These are phyloP conservation scores for Lasioglossum villosulum DNA, from an alignment of 2,888 invertebrate genomes.

Conservation along the genomic window DNA sequence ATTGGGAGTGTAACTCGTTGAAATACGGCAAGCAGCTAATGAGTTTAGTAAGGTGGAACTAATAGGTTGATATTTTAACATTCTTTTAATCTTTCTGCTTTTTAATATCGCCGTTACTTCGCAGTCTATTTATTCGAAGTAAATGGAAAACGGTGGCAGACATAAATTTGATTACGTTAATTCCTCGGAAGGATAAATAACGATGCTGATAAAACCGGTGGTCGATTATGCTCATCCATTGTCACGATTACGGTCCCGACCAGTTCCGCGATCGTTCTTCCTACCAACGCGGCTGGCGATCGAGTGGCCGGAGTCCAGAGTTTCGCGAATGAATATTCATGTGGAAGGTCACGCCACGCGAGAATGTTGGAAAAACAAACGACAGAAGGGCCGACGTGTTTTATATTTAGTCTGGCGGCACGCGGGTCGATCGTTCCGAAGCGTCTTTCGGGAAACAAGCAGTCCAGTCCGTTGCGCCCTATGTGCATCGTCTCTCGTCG, in stretches of 20 bases:
- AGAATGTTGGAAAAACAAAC: too few species aligned
- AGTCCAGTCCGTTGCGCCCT: neutral
- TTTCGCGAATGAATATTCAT: neutral
- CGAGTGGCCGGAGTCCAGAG: neutral
- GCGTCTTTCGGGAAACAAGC: constrained; percentile 39
- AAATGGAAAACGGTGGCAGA: neutral
- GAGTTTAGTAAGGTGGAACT: too few species aligned
- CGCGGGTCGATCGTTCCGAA: constrained; percentile 26
- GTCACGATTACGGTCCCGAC: neutral
- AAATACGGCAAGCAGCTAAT: too few species aligned
- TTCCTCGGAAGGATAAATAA: neutral
- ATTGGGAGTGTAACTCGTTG: too few species aligned
- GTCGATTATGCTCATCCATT: neutral
- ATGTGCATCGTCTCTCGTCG: neutral
- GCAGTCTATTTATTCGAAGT: too few species aligned
- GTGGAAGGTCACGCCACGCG: neutral
- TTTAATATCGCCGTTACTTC: neutral
- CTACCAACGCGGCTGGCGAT: neutral
- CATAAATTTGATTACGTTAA: neutral
- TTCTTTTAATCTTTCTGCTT: too few species aligned
- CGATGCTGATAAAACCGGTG: neutral
- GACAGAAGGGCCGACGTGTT: constrained; percentile 8
- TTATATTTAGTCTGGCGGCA: constrained; percentile 38
- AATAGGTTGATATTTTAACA: too few species aligned
- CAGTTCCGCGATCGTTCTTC: neutral